Base-by-base conservation (phyloP, 53 echinoderm and acorn worm species). In the Pentamera pediparva region DNA sequence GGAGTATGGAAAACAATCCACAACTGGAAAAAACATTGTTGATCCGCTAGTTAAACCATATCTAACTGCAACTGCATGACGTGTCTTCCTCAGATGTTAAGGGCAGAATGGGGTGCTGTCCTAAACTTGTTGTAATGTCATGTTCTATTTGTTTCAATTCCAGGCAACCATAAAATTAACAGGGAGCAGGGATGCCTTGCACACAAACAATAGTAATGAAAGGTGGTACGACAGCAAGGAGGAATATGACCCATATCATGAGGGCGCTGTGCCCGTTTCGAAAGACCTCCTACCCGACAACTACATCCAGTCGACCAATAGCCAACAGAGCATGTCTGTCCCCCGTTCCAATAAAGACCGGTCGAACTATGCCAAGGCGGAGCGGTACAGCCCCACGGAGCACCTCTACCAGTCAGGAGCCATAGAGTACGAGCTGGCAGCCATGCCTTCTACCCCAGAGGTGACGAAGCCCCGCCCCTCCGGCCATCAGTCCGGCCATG, bases 181-280 rank as follows among this genome's bases (percentile, higher is more conserved):
- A 25, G 74, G 76, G 32, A 82, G 87, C 64, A 87, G 87, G 48
- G 96, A 95, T 59, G 74, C 87, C 15, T 60, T 80, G 22, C 76
- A 64, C 20, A 49, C 65, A 2, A 91, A 60, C 70, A 84, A 81
- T 31, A 69, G 78, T 34, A 91, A 81, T 62, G 98, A 98, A 11
- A 91, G 89, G 35, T 98, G 98, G 98, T 98, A 98, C 35, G 91
- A 98, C 70, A 83, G 84, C 21, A 61, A 79, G 4, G 98, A 98
- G 21, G 96, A 96, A 55, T 53, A 79, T n/a, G 87, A 91, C 19
- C 87, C 83, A 65, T 90, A 87, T 76, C 87, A 91, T 52, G 96
- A 91, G 82, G 81, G 81, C 73, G 75, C 84, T 32, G 73, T 82
- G 35, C 37, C 94, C 6, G 61, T 84, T 32, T 86, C 93, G 38